These are phyloP conservation scores for Petrolisthes cinctipes DNA, from an alignment of 2,888 invertebrate species.

Conservation along the genomic window DNA sequence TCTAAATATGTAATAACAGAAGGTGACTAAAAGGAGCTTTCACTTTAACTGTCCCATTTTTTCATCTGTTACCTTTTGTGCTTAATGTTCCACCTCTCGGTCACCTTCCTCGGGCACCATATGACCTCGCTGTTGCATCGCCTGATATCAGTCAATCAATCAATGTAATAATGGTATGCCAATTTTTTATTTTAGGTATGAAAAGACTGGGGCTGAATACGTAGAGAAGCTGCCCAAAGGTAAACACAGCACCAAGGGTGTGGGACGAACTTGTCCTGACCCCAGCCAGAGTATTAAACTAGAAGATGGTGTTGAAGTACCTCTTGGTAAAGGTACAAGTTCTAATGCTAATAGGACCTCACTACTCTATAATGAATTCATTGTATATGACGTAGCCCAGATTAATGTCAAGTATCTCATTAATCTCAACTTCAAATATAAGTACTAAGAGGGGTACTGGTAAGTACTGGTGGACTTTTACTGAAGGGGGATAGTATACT, in stretches of 20 bases:
- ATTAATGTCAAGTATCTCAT: conserved; percentile 91
- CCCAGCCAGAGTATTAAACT: conserved; percentile 75
- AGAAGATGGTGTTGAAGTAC: conserved; percentile 78
- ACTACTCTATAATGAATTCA: conserved; percentile 92
- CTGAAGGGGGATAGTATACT: no score
- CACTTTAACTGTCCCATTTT: no score
- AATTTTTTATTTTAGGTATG: conserved; percentile 75
- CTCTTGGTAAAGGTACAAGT: conserved; percentile 78
- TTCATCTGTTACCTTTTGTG: no score
- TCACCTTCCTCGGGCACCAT: no score
- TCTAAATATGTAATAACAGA: no score
- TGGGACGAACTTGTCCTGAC: conserved; percentile 88
- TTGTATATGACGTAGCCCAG: conserved; percentile 96
- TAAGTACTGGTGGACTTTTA: neutral
- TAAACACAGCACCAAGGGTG: conserved; percentile 89
- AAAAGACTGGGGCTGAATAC: conserved; percentile 79
- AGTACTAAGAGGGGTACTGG: conserved; percentile 67
- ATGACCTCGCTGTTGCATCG: no score
- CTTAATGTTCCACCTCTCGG: no score
- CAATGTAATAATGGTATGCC: no score
- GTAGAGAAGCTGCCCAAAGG: conserved; percentile 84
- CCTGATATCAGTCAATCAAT: no score
- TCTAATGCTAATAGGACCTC: conserved; percentile 70
- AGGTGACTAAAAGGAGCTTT: no score
- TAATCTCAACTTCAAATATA: conserved; percentile 87